Conservation (phyloP, 2,888 invertebrate genomes). For the Erynnis tages region DNA sequence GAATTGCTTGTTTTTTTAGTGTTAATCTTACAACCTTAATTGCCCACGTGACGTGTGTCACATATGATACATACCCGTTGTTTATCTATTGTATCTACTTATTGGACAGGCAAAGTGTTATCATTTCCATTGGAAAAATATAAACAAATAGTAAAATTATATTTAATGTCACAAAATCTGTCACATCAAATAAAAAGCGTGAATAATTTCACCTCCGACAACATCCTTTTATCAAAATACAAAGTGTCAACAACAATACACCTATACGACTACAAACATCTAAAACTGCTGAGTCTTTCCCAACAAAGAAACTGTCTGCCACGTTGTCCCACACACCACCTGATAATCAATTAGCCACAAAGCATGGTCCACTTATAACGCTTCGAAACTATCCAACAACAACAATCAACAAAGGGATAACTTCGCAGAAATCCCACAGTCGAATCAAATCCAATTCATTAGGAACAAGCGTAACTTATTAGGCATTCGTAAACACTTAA, state of each 20-base stretch:
- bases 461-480: conserved; percentile 58
- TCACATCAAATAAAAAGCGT: conserved; percentile 9
- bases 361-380: conserved; percentile 31
- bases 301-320: conserved; percentile 5
- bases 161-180: too few species aligned
- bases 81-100: too few species aligned
- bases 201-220: conserved; percentile 15
- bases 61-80: too few species aligned
- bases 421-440: conserved; percentile 54
- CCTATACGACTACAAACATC: neutral
- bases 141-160: too few species aligned
- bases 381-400: conserved; percentile 6
- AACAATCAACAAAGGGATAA: conserved; percentile 6
- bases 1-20: too few species aligned
- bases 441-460: conserved; percentile 60
- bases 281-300: conserved; percentile 9
- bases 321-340: conserved; percentile 41
- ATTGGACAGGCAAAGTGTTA: too few species aligned
- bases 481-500: conserved; percentile 43
- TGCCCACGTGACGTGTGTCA: too few species aligned
- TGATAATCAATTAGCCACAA: conserved; percentile 71
- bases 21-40: too few species aligned
- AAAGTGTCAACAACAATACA: conserved; percentile 6
- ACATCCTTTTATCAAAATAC: neutral
- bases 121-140: too few species aligned